Percentiles rank a stretch among this genome's conserved stretches.
phyloP scores from a whole-genome alignment of 2,113 vertebrate species.

The Sinocyclocheilus anshuiensis region DNA sequence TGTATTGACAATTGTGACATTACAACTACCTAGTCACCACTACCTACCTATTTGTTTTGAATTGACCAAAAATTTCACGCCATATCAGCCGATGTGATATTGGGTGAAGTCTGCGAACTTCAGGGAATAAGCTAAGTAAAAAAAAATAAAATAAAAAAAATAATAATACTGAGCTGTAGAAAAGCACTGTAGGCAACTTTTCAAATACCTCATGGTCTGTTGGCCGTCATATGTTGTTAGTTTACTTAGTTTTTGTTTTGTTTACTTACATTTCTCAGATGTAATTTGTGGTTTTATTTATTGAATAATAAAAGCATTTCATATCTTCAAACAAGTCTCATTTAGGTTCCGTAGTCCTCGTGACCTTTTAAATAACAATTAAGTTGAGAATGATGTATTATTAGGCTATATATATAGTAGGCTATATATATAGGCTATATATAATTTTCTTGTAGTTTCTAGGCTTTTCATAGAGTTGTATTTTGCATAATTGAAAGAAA shows the following conservation, averaged over 20 bases:
- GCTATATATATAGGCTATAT: too few species aligned
- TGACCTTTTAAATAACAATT: not conserved
- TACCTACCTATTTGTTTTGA: conserved; percentile 26
- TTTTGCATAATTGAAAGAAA: not conserved
- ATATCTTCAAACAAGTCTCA: conserved; percentile 66
- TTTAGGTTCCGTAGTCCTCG: too few species aligned
- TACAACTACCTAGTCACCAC: conserved; percentile 7
- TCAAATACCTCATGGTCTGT: conserved; percentile 94
- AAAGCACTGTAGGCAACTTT: conserved; percentile 80
- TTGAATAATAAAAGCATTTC: conserved; percentile 82
- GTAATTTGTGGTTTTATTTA: conserved; percentile 95
- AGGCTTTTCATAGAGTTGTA: too few species aligned
- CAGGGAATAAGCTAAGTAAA: conserved; percentile 21
- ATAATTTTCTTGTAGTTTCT: not conserved
- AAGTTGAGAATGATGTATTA: not conserved
- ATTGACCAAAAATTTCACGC: not conserved
- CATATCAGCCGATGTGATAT: not conserved
- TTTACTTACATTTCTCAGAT: conserved; percentile 77
- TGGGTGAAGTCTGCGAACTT: conserved; percentile 36
- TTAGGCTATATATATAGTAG: too few species aligned
- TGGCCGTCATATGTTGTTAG: conserved; percentile 76
- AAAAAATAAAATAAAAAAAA: not conserved
- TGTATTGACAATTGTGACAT: not conserved
- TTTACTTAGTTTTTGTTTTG: conserved; percentile 62
- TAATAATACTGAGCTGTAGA: conserved; percentile 10